Base-by-base conservation (phyloP, 2,888 invertebrate genomes). In the Erpobdella octoculata region DNA sequence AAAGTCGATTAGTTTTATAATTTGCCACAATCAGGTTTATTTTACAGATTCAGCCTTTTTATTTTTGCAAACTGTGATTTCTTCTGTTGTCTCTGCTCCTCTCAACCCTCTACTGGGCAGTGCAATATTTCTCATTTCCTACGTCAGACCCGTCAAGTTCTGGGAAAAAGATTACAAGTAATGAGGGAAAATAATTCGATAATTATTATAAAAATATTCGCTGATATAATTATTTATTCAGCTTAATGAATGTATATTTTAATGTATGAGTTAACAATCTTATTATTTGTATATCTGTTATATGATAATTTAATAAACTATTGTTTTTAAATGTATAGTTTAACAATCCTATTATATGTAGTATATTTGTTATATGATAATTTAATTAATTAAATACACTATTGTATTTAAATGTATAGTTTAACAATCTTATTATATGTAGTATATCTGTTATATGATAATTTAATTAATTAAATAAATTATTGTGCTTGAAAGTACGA, bases 111-210 rank as follows among this genome's bases (percentile, higher is more conserved):
- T 98, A 76, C 84, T 95, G 71, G 97, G 97, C 53, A 96, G 96
- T 81, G 97, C 97, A 74, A 96, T 99, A 81, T 98, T 98, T 84
- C 89, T 98, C 81, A 92, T 94, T 46, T 97, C 97, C 0, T 98
- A 98, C 84, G 94, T 96, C n/a, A 88, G 98, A 0, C 98, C 98
- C 0, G 89, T 98, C 0, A 98, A 98, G 85, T 99, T 99, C 84
- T 98, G 98, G 98, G 97, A 98, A 83, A 87, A 94, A 58, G 96
- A 98, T 82, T 96, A 97, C 84, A 97, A 96, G 84, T 85, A 78
- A 78, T 82, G 79, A 21, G 37, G n/a, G 37, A 12, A 53, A 3
- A 0, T 28, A n/a, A 53, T 15, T 28, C 1, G 21, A 25, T 18
- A 48, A 48, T 9, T 48, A 2, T 48, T 48, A 21, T 48, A 18